A percentile compares a stretch with the other conserved stretches of the same genome.
phyloP scores from a whole-genome alignment of 2,113 vertebrate genomes.

The Carassius carassius region DNA sequence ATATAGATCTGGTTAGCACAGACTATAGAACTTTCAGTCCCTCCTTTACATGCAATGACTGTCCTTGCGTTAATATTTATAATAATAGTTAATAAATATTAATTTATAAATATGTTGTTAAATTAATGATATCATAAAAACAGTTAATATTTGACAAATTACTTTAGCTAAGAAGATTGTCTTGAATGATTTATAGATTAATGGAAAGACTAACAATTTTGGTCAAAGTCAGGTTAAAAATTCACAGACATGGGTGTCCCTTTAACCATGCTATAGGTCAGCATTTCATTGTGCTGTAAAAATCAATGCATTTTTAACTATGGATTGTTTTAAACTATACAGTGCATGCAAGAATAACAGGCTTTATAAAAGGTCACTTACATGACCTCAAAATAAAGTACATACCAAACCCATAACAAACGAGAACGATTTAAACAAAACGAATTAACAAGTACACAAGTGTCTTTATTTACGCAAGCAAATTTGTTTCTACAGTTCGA shows the following conservation, averaged over 20 bases:
- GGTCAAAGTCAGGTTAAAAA: not conserved
- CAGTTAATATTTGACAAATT: not conserved
- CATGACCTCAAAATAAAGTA: not conserved
- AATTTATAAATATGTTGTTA: not conserved
- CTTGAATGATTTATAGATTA: not conserved
- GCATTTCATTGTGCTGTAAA: not conserved
- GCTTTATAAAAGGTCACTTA: not conserved
- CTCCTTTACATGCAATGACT: not conserved
- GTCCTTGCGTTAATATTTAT: not conserved
- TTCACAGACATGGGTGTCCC: not conserved
- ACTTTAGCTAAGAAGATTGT: not conserved
- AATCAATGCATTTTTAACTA: not conserved
- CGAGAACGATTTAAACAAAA: constrained; percentile 38
- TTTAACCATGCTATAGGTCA: not conserved
- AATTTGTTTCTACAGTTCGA: constrained; percentile 96
- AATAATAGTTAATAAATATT: not conserved
- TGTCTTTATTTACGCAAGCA: constrained; percentile 96
- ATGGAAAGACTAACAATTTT: not conserved
- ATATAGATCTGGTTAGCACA: not conserved
- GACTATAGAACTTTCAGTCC: not conserved
- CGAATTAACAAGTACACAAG: constrained; percentile 91
- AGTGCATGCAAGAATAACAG: not conserved
- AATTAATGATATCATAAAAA: not conserved
- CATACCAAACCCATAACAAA: not conserved
- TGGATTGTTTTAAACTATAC: not conserved